Evolutionary conservation across 2,797 vertebrate genomes (phyloP).

Genomic region (Phoebastria nigripes): DNA sequence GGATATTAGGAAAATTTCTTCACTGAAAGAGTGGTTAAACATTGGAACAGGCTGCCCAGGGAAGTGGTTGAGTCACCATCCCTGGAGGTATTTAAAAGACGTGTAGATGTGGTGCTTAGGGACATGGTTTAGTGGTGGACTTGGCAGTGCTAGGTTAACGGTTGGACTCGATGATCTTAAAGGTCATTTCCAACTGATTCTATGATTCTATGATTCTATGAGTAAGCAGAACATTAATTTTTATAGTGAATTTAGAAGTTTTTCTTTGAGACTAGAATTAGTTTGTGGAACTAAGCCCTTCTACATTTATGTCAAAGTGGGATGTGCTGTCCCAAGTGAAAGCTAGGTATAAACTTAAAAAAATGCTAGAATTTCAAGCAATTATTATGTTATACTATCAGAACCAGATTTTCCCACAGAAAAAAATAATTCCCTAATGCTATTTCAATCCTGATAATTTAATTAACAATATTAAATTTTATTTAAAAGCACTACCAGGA

Average conservation of each 20-base stretch:
- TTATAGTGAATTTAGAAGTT: background rate
- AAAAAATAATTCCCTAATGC: background rate
- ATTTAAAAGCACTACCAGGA: background rate
- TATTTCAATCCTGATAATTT: background rate
- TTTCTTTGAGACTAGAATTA: background rate
- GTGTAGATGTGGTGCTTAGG: background rate
- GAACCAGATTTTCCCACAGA: background rate
- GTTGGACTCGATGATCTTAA: background rate
- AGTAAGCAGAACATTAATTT: background rate
- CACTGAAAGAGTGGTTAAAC: background rate
- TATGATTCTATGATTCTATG: background rate
- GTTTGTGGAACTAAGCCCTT: background rate
- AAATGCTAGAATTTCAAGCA: background rate
- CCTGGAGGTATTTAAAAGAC: background rate
- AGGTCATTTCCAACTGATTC: background rate
- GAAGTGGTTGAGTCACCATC: background rate
- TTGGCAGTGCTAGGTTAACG: background rate
- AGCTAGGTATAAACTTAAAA: background rate
- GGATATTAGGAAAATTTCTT: background rate
- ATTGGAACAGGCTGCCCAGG: background rate
- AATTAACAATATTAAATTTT: background rate
- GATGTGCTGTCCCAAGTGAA: background rate
- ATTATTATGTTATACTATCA: background rate
- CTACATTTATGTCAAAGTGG: background rate
- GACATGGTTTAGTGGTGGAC: background rate